Evolutionary conservation across 2,888 invertebrate species (phyloP), one percentile per base, ranked within the genome.

Genomic region (Cyrtodaria siliqua): DNA sequence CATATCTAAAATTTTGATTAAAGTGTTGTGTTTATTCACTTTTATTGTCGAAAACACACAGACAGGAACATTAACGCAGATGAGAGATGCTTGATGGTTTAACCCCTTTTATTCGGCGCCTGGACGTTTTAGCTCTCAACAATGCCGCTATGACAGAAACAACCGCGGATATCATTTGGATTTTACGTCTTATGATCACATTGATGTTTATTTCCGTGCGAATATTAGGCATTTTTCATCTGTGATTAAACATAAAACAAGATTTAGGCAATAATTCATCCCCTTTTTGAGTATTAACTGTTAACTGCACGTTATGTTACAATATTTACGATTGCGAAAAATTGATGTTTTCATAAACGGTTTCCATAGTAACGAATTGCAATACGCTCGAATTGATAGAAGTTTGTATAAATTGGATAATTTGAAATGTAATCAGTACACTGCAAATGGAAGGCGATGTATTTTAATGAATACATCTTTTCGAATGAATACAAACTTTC

Each of bases 31-130:
- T 75, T 75, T 70, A 55, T 70, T 56, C 71, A 72, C 42, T 61
- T 72, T 77, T 71, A 77, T 72, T 77, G 68, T 77, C 52, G 71
- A 77, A 77, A 77, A 72, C 68, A 62, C 71, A 77, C 77, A 77
- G 72, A 71, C 71, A 68, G 38, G 71, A 71, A 67, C 77, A 77
- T 77, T 77, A 77, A 72, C 63, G 50, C 59, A 63, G 68, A 77
- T 77, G 77, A 77, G 68, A 59, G 53, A 63, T 72, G 64, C 12
- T 68, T 59, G 72, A 66, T 57, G 56, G 62, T 67, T 77, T 68
- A 72, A 77, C 77, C 77, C 77, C 72, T 73, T 77, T 73, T 78
- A 72, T 69, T 68, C 56, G 42, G 56, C 64, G 69, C 69, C 75
- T 55, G 64, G 60, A 55, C 42, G 52, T 70, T 64, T 59, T 70